phyloP scores from a whole-genome alignment of 2,797 vertebrate species.

The Triplophysa yarkandensis region DNA sequence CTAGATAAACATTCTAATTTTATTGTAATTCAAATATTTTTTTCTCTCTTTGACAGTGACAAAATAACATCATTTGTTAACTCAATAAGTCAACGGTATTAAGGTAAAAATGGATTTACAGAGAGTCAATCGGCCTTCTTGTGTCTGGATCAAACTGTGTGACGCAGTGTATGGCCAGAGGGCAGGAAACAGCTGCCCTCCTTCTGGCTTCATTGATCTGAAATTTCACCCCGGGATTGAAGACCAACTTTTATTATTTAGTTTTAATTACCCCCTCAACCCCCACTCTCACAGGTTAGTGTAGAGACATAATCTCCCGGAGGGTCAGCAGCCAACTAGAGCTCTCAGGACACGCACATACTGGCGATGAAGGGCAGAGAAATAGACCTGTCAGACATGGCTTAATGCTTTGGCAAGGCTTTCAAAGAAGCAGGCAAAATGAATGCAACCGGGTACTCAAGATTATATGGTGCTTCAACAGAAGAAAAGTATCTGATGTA shows the following conservation, averaged over 20 bases:
- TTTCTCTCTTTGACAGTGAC: slow-evolving; percentile 10
- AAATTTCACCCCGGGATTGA: slow-evolving; percentile 69
- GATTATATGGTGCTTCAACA: slow-evolving; percentile 20
- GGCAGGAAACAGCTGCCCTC: slow-evolving; percentile 68
- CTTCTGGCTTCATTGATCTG: slow-evolving; percentile 70
- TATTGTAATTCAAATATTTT: background rate
- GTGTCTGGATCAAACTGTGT: slow-evolving; percentile 71
- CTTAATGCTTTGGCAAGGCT: slow-evolving; percentile 48
- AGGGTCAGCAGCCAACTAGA: slow-evolving; percentile 64
- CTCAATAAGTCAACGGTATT: slow-evolving; percentile 29
- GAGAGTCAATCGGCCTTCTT: slow-evolving; percentile 64
- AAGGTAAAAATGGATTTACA: slow-evolving; percentile 54
- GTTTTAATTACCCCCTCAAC: slow-evolving; percentile 82
- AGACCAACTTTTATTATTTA: slow-evolving; percentile 79
- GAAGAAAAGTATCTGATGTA: slow-evolving; percentile 25
- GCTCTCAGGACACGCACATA: slow-evolving; percentile 67
- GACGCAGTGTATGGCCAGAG: slow-evolving; percentile 63
- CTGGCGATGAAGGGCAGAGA: slow-evolving; percentile 63
- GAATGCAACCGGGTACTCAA: slow-evolving; percentile 18
- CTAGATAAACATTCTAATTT: background rate
- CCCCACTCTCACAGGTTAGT: slow-evolving; percentile 78
- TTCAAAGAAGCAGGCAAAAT: slow-evolving; percentile 30
- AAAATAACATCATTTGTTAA: slow-evolving; percentile 24
- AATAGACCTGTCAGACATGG: slow-evolving; percentile 46
- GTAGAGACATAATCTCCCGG: slow-evolving; percentile 75